A percentile compares a stretch with the other conserved stretches of the same genome.
These are phyloP conservation scores for Mesocentrotus franciscanus DNA, from an alignment of 53 echinoderm and acorn worm genomes.

Conservation along the genomic window DNA sequence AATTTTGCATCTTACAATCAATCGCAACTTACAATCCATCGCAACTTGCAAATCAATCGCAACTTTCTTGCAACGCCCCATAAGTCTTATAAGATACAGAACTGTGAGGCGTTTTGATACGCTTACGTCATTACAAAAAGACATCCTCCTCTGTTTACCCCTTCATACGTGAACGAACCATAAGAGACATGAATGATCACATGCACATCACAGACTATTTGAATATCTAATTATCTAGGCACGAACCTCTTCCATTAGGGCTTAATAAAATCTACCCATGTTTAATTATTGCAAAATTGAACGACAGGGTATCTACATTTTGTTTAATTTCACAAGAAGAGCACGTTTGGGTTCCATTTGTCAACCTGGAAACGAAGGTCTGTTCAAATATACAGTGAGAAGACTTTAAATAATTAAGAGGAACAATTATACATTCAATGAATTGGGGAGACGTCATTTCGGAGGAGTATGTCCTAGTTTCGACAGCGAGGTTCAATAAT, in stretches of 20 bases:
- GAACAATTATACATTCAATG: neutral
- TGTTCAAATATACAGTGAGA: neutral
- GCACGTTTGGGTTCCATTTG: neutral
- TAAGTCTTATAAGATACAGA: too few species aligned
- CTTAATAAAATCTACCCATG: constrained; percentile 14
- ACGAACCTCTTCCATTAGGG: neutral
- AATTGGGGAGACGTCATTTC: neutral
- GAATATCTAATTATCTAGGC: neutral
- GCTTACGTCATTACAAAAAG: too few species aligned
- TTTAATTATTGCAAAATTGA: constrained; percentile 32
- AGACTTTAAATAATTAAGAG: neutral
- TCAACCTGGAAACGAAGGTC: constrained; percentile 5
- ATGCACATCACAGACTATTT: neutral
- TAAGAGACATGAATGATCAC: neutral
- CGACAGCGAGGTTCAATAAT: neutral
- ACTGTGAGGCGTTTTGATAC: too few species aligned
- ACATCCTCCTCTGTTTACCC: too few species aligned
- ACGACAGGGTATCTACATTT: neutral
- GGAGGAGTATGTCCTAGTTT: neutral
- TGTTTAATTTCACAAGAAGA: neutral
- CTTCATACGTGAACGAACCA: neutral
- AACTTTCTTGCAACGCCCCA: too few species aligned
- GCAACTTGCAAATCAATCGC: too few species aligned
- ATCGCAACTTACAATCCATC: too few species aligned
- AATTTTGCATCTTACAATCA: too few species aligned